Evolutionary conservation across 2,888 invertebrate genomes (phyloP), one percentile per base, ranked within the genome.

Genomic region (Homarus gammarus): DNA sequence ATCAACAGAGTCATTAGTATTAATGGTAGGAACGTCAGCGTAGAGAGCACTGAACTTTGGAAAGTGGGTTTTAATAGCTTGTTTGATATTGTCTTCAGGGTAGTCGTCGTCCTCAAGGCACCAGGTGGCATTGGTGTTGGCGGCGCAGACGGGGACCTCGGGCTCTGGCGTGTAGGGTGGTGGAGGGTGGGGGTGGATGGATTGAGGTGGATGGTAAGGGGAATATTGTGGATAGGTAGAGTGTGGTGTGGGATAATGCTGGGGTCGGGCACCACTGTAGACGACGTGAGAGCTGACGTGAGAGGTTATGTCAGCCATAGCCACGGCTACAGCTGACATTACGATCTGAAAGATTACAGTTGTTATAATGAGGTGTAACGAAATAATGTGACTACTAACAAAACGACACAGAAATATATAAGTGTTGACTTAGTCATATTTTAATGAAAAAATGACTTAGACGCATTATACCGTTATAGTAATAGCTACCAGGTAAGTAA

Each of bases 111-210:
- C 85, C 70, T 90, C 84, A 3, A 84, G 75, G 72, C 89, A 91
- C 87, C 70, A 91, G 49, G 79, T 77, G 49, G 18, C 77, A 44
- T 92, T 90, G 40, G 91, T 88, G 87, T 87, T 87, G 75, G 89
- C 84, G 86, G 91, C 79, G 81, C 92, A 92, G 79, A 83, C 89
- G 10, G 92, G 92, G 0, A 77, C 51, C 12, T 78, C 90, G 49
- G 72, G 38, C 22, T 75, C 31, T 27, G 5, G 44, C 44, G 5
- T 44, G 44, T 44, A 44, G 44, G 44, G 12, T 44, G 44, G 44
- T 12, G 5, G 44, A 44, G 44, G 44, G 44, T 44, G 44, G 22
- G 56, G 56, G 2, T 56, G 22, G 27, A 3, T 8, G 5, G 64
- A 64, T 27, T n/a, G 64, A 5, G n/a, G n/a, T 15, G 73, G 12